phyloP scores from a whole-genome alignment of 2,888 invertebrate species.

The Archips xylosteana region DNA sequence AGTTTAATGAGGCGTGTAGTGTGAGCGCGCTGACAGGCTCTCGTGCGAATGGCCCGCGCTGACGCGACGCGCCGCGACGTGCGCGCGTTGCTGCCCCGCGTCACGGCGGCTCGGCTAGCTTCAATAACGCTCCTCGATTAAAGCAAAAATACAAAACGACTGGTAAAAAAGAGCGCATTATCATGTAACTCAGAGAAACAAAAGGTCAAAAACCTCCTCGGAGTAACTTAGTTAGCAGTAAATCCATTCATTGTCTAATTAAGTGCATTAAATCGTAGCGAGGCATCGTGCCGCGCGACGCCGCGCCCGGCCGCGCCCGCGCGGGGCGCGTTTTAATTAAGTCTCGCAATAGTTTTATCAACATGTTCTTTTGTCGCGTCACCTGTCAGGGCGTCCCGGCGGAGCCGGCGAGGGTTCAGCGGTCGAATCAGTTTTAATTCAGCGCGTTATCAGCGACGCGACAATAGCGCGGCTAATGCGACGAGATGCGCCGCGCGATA shows the following conservation, averaged over 20 bases:
- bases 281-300: conserved; percentile 45
- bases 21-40: conserved; percentile 22
- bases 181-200: conserved; percentile 12
- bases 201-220: conserved; percentile 22
- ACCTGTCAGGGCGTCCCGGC: conserved; percentile 27
- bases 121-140: background rate
- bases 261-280: conserved; percentile 50
- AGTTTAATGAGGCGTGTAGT: conserved; percentile 30
- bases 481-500: conserved; percentile 57
- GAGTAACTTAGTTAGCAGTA: conserved; percentile 43
- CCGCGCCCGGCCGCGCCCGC: conserved; percentile 44
- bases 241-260: conserved; percentile 52
- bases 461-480: conserved; percentile 56
- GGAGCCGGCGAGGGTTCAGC: conserved; percentile 35
- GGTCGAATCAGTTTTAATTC: conserved; percentile 55
- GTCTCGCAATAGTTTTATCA: conserved; percentile 59
- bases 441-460: conserved; percentile 48
- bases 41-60: conserved; percentile 10
- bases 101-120: background rate
- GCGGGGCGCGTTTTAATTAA: conserved; percentile 64
- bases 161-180: conserved; percentile 6
- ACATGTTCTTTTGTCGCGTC: conserved; percentile 52
- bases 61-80: background rate
- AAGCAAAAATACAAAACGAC: too few relatives aligned
- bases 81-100: background rate